Conservation (phyloP, 2,113 vertebrate species). For the Periophthalmodon schlosseri region DNA sequence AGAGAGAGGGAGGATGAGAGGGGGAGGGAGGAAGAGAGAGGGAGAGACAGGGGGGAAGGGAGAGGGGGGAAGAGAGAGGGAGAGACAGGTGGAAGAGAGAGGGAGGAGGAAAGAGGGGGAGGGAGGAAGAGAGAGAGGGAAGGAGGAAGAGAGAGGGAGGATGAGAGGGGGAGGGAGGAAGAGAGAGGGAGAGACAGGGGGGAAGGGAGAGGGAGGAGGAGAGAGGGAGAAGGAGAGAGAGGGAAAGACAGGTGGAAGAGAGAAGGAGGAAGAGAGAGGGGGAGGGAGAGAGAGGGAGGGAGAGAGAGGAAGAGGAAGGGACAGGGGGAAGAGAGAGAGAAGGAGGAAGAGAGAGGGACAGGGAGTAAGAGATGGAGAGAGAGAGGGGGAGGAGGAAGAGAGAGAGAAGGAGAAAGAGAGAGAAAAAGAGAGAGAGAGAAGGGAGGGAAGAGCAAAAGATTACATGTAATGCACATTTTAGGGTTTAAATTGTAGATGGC, state of each 20-base stretch:
- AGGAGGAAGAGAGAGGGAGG: too few relatives aligned
- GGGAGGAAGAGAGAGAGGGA: too few relatives aligned
- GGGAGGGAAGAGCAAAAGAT: constrained; percentile 17
- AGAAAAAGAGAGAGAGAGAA: background rate
- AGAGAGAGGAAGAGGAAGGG: background rate
- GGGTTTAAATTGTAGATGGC: constrained; percentile 27
- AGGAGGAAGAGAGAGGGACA: background rate
- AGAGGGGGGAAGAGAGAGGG: too few relatives aligned
- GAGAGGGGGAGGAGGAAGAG: background rate
- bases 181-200: too few relatives aligned
- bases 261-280: background rate
- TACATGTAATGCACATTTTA: constrained; percentile 35
- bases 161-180: too few relatives aligned
- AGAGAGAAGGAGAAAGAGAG: background rate
- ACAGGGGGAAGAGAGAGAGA: background rate
- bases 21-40: too few relatives aligned
- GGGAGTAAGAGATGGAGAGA: background rate
- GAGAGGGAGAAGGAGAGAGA: background rate
- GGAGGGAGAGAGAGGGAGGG: background rate
- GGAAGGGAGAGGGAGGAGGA: background rate
- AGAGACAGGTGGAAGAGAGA: too few relatives aligned
- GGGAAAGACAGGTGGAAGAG: background rate
- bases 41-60: too few relatives aligned
- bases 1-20: too few relatives aligned
- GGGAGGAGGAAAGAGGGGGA: too few relatives aligned